phyloP scores from a whole-genome alignment of 2,888 invertebrate genomes.

The Patella pellucida region DNA sequence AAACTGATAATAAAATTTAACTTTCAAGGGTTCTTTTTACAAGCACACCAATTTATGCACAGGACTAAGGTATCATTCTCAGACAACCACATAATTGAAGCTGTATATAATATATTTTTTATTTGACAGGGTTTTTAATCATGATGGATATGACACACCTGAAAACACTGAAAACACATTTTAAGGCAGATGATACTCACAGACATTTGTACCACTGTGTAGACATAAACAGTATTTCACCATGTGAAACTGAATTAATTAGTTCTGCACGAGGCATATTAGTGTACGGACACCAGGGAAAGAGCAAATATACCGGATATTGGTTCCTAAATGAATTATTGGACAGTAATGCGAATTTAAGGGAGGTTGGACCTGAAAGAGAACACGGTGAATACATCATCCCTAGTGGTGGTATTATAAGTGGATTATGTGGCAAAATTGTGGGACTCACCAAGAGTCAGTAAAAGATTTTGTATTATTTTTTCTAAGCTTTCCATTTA shows the following conservation, averaged over 20 bases:
- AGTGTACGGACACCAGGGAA: conserved; percentile 57
- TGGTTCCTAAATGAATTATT: conserved; percentile 53
- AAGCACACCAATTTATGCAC: too few species aligned
- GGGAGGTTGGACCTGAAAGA: conserved; percentile 47
- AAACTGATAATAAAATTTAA: too few species aligned
- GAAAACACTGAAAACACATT: conserved; percentile 21
- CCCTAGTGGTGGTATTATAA: conserved; percentile 48
- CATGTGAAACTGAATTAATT: background rate
- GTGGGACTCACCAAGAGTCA: conserved; percentile 28
- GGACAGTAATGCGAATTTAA: conserved; percentile 52
- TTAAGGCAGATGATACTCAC: conserved; percentile 35
- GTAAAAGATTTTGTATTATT: too few species aligned
- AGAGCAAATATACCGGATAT: conserved; percentile 50
- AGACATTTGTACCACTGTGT: conserved; percentile 43
- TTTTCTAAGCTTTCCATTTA: too few species aligned
- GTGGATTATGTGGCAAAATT: conserved; percentile 49
- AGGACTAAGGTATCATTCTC: too few species aligned
- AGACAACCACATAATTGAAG: too few species aligned
- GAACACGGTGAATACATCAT: conserved; percentile 42
- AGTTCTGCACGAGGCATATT: conserved; percentile 25
- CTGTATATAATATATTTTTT: background rate
- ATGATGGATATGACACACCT: conserved; percentile 38
- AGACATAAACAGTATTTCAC: background rate
- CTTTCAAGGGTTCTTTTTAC: too few species aligned
- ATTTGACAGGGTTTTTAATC: conserved; percentile 47